Conservation (phyloP, 2,113 vertebrate genomes). For the Nerophis ophidion region DNA sequence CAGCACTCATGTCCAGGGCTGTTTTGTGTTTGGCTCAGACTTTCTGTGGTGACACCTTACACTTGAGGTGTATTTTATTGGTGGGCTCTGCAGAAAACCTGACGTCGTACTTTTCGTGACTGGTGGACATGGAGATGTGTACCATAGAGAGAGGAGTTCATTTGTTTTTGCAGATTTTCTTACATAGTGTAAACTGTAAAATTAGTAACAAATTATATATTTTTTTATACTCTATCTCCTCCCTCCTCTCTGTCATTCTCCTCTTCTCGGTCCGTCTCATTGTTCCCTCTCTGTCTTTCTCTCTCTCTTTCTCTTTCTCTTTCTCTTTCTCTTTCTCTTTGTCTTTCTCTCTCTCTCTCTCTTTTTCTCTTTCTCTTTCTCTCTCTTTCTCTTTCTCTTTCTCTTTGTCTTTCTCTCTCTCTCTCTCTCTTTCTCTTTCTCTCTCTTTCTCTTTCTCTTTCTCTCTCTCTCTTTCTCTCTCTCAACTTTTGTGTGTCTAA, state of each 20-base stretch:
- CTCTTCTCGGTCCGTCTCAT: not conserved
- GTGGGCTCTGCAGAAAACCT: constrained; percentile 23
- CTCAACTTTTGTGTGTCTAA: too few species aligned
- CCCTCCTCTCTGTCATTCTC: not conserved
- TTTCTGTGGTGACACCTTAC: constrained; percentile 29
- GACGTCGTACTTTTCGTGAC: constrained; percentile 37
- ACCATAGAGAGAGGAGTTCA: not conserved
- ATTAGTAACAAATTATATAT: constrained; percentile 1
- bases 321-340: too few species aligned
- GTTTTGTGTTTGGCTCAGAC: not conserved
- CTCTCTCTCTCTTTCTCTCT: too few species aligned
- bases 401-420: too few species aligned
- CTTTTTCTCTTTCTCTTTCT: too few species aligned
- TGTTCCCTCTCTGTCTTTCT: not conserved
- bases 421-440: too few species aligned
- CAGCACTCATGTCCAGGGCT: not conserved
- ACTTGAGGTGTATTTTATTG: constrained; percentile 37
- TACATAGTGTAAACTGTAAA: constrained; percentile 3
- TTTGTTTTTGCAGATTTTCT: constrained; percentile 1
- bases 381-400: too few species aligned
- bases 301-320: not conserved
- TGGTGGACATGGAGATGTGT: constrained; percentile 26
- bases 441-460: too few species aligned
- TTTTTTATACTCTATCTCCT: not conserved
- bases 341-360: too few species aligned